A percentile compares a stretch with the other conserved stretches of the same genome.
Evolutionary conservation across 2,113 vertebrate genomes (phyloP).

Genomic region (Ranitomeya variabilis): DNA sequence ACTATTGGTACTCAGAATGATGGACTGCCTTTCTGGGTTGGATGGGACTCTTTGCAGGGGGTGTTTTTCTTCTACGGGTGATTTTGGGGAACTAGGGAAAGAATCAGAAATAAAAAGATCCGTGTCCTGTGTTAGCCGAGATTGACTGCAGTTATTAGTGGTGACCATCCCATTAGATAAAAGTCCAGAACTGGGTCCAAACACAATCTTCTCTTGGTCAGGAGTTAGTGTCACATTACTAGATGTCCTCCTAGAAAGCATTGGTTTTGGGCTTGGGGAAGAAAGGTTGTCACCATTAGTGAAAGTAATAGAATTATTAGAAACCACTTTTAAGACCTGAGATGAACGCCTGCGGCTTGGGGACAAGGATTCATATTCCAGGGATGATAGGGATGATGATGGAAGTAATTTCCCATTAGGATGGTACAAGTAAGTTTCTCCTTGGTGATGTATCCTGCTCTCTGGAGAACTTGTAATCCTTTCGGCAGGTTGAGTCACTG

Average conservation of each 20-base stretch:
- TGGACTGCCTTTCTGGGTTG: constrained; percentile 63
- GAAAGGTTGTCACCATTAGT: constrained; percentile 58
- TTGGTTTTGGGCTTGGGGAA: constrained; percentile 20
- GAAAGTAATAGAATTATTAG: constrained; percentile 58
- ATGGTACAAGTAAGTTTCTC: constrained; percentile 9
- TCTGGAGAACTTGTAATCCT: constrained; percentile 63
- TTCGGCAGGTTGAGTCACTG: constrained; percentile 71
- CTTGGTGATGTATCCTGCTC: constrained; percentile 57
- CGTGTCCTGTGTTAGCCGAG: constrained; percentile 33
- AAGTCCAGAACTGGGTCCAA: constrained; percentile 47
- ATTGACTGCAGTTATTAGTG: not conserved
- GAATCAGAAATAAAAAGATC: constrained; percentile 62
- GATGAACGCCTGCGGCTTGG: constrained; percentile 63
- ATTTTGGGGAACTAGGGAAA: constrained; percentile 50
- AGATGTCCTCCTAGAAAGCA: constrained; percentile 59
- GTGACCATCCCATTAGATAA: constrained; percentile 49
- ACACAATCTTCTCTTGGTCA: constrained; percentile 67
- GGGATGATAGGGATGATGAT: constrained; percentile 36
- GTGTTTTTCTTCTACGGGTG: constrained; percentile 63
- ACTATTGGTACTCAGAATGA: constrained; percentile 87
- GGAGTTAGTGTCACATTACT: constrained; percentile 60
- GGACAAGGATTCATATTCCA: constrained; percentile 62
- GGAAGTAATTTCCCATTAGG: constrained; percentile 60
- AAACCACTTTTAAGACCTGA: constrained; percentile 29
- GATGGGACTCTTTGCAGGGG: constrained; percentile 63